phyloP scores from a whole-genome alignment of 2,888 invertebrate genomes.

The Chaetogeoica ovagalla region DNA sequence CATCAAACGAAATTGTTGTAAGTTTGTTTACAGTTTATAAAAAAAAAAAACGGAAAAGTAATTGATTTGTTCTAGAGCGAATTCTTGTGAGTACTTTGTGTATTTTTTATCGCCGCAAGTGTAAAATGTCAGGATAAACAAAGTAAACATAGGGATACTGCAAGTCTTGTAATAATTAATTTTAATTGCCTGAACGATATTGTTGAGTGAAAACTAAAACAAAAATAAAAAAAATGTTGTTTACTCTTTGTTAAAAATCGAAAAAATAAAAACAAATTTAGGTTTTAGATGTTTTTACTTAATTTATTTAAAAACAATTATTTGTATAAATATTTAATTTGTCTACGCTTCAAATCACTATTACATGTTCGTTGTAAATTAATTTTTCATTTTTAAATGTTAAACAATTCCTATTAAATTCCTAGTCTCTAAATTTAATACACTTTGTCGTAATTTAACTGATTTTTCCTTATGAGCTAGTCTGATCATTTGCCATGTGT shows the following conservation, averaged over 20 bases:
- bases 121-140: background rate
- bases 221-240: background rate
- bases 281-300: background rate
- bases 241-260: too few relatives aligned
- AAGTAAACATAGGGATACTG: background rate
- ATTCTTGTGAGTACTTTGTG: background rate
- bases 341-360: background rate
- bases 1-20: background rate
- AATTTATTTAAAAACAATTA: background rate
- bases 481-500: slow-evolving; percentile 23
- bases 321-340: slow-evolving; percentile 4
- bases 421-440: background rate
- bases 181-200: background rate
- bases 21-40: background rate
- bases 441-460: background rate
- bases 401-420: background rate
- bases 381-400: slow-evolving; percentile 4
- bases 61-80: background rate
- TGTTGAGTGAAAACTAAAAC: background rate
- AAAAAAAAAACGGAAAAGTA: too few relatives aligned
- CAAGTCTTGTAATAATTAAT: background rate
- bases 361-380: background rate
- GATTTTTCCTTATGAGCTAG: slow-evolving; percentile 31
- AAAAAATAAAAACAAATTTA: background rate
- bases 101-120: background rate